phyloP scores from a whole-genome alignment of 2,888 invertebrate species.

The Drosophila borborema region DNA sequence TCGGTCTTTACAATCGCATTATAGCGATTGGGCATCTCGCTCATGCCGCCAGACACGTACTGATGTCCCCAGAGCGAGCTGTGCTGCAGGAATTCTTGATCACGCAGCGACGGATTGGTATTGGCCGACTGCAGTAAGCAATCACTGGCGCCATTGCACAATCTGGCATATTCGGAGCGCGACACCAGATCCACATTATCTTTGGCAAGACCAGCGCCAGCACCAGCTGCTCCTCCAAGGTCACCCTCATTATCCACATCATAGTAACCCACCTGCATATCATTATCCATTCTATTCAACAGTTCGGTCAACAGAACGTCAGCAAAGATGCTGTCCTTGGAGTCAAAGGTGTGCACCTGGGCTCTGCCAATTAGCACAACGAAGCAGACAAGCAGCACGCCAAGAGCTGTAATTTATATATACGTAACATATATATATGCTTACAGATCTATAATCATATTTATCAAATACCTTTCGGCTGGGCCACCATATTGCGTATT shows the following conservation, averaged over 20 bases:
- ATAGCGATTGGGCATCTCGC: slow-evolving; percentile 87
- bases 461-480: slow-evolving; percentile 37
- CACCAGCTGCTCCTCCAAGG: slow-evolving; percentile 60
- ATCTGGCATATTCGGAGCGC: slow-evolving; percentile 90
- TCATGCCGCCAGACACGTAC: slow-evolving; percentile 91
- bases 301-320: slow-evolving; percentile 91
- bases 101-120: slow-evolving; percentile 91
- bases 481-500: slow-evolving; percentile 65
- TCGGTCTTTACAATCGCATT: slow-evolving; percentile 93
- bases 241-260: slow-evolving; percentile 82
- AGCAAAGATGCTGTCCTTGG: slow-evolving; percentile 88
- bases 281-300: slow-evolving; percentile 91
- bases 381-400: slow-evolving; percentile 38
- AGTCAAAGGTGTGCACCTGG: slow-evolving; percentile 49
- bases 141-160: slow-evolving; percentile 87
- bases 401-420: slow-evolving; percentile 33
- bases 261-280: slow-evolving; percentile 87
- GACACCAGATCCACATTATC: slow-evolving; percentile 85
- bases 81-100: slow-evolving; percentile 95
- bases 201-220: slow-evolving; percentile 37
- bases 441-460: not conserved
- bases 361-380: slow-evolving; percentile 34
- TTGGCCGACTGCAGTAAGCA: slow-evolving; percentile 57
- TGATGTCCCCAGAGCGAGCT: slow-evolving; percentile 91
- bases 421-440: not conserved